Base-by-base conservation (phyloP, 2,797 vertebrate species). In the Acipenser transmontanus region DNA sequence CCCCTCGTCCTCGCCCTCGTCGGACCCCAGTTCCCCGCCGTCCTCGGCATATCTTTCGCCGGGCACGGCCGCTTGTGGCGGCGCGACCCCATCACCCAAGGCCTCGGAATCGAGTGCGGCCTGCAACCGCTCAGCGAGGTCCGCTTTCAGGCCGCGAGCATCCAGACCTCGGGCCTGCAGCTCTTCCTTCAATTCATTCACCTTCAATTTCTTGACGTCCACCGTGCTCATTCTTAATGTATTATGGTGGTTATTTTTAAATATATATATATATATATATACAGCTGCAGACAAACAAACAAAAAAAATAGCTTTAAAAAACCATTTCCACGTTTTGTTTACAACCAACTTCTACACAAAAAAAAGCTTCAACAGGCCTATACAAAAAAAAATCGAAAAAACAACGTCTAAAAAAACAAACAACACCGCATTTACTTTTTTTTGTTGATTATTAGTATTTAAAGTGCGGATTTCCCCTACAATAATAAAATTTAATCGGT, bases 151-250 rank as follows among this genome's bases (percentile, higher is more conserved):
- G 59, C 91, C 91, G 5, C 87, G 85, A 59, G 86, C 90, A 71
- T 92, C 89, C 72, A 92, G 76, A 71, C 89, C 89, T 20, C 90
- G 88, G 6, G 83, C 83, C 79, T 89, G 87, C 67, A 91, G 85
- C 73, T 92, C 91, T 68, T 91, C 88, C 69, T 87, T 89, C 70
- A 88, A 84, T 79, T 91, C 89, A 74, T 83, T 88, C 68, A 90
- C 89, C 76, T 88, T 86, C 74, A 92, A 80, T 80, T 87, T 85
- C 77, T 88, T 82, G 72, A 91, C 88, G 68, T 91, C 89, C 79
- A 92, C 84, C 72, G 81, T 69, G 68, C 81, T 83, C 82, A 84
- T 83, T 50, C 63, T 75, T 61, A 69, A 66, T 68, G 68, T 66
- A 74, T 63, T 62, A 34, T 52, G 63, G 50, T 50, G 64, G 54